These are phyloP conservation scores for Psophia crepitans DNA, from an alignment of 2,113 vertebrate species.

Conservation along the genomic window DNA sequence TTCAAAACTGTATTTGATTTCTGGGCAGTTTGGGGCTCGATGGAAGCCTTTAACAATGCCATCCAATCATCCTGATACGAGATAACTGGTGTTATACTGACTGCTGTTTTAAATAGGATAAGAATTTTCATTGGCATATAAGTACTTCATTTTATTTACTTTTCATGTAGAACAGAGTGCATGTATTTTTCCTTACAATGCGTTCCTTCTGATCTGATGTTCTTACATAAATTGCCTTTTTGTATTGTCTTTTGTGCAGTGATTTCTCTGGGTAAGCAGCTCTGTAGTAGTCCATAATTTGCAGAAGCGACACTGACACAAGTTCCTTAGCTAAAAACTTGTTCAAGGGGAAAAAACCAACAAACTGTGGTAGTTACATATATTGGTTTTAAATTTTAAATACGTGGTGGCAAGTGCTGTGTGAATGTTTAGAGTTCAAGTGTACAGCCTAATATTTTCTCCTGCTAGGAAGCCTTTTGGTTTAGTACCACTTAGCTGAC, in stretches of 20 bases:
- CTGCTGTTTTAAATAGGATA: background rate
- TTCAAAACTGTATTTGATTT: background rate
- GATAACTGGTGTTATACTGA: background rate
- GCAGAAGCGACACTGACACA: background rate
- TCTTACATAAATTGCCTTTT: background rate
- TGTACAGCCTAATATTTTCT: background rate
- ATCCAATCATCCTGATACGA: background rate
- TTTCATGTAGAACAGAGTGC: background rate
- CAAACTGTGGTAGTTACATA: background rate
- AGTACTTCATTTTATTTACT: background rate
- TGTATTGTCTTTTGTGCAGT: background rate
- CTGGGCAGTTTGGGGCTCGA: background rate
- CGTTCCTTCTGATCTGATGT: background rate
- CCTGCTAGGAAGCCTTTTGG: background rate
- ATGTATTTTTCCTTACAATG: background rate
- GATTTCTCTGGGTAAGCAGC: background rate
- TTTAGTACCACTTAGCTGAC: background rate
- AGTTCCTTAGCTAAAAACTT: background rate
- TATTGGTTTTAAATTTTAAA: background rate
- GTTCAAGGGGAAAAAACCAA: background rate
- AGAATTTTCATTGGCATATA: background rate
- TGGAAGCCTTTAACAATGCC: background rate
- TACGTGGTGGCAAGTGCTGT: background rate
- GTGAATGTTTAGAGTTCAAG: background rate
- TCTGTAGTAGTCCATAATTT: background rate